Conservation (phyloP, 2,797 vertebrate species). For the Pristis pectinata region DNA sequence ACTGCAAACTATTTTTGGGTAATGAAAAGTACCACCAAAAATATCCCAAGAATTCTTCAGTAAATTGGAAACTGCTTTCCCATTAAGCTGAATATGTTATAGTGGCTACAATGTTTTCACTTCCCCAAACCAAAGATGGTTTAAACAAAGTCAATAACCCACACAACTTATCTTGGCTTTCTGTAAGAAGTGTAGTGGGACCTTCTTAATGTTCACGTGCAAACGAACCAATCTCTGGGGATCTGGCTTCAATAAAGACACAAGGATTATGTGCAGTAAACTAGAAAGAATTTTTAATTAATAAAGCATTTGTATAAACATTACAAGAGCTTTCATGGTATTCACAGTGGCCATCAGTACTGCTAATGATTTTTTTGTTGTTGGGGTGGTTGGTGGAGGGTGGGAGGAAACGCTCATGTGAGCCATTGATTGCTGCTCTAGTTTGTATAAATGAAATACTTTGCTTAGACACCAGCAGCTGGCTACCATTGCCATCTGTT, state of each 20-base stretch:
- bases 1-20: background rate
- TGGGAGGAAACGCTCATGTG: background rate
- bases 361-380: background rate
- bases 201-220: background rate
- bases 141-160: slow-evolving; percentile 8
- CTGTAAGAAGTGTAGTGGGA: background rate
- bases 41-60: slow-evolving; percentile 29
- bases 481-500: slow-evolving; percentile 44
- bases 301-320: background rate
- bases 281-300: slow-evolving; percentile 26
- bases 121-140: slow-evolving; percentile 1
- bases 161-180: background rate
- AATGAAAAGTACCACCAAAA: background rate
- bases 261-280: background rate
- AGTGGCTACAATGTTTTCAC: background rate
- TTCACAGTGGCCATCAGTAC: background rate
- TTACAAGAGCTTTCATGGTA: background rate
- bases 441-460: slow-evolving; percentile 25
- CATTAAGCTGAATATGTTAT: background rate
- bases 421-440: background rate
- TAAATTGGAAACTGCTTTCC: slow-evolving; percentile 32
- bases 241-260: background rate
- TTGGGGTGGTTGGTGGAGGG: background rate
- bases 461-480: slow-evolving; percentile 43
- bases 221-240: background rate